Conservation (phyloP, 2,797 vertebrate genomes). For the Lacerta agilis region DNA sequence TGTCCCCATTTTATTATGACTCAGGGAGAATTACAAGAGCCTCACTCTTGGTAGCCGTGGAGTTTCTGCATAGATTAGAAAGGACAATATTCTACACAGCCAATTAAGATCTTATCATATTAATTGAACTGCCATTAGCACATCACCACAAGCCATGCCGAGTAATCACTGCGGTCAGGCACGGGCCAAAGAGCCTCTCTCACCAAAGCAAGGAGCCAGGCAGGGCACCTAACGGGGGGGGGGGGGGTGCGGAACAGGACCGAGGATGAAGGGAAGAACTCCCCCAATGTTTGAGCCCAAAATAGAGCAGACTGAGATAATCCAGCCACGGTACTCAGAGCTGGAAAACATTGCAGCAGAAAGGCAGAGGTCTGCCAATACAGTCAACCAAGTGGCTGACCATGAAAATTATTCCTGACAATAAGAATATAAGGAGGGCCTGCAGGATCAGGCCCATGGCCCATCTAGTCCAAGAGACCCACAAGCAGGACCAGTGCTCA, state of each 20-base stretch:
- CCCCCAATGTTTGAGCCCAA: too few relatives aligned
- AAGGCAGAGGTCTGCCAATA: too few relatives aligned
- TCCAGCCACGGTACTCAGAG: not conserved
- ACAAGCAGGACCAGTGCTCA: too few relatives aligned
- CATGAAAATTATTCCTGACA: not conserved
- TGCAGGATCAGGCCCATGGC: too few relatives aligned
- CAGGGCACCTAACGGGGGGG: not conserved
- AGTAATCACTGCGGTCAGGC: constrained; percentile 62
- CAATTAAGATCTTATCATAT: constrained; percentile 76
- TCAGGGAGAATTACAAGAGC: constrained; percentile 60
- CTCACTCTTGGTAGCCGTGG: constrained; percentile 58
- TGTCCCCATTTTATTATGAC: constrained; percentile 32
- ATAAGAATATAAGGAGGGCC: too few relatives aligned
- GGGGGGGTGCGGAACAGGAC: too few relatives aligned
- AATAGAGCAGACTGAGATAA: not conserved
- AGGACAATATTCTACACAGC: constrained; percentile 70
- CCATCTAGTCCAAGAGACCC: too few relatives aligned
- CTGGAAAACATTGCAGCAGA: too few relatives aligned
- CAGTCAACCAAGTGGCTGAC: not conserved
- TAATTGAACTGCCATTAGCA: constrained; percentile 74
- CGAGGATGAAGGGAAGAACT: not conserved
- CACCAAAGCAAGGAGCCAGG: constrained; percentile 1
- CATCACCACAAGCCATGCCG: constrained; percentile 66
- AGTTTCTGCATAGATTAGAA: constrained; percentile 65
- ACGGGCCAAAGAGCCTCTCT: constrained; percentile 19